Base-by-base conservation (phyloP, 2,888 invertebrate species). In the Seira musarum region DNA sequence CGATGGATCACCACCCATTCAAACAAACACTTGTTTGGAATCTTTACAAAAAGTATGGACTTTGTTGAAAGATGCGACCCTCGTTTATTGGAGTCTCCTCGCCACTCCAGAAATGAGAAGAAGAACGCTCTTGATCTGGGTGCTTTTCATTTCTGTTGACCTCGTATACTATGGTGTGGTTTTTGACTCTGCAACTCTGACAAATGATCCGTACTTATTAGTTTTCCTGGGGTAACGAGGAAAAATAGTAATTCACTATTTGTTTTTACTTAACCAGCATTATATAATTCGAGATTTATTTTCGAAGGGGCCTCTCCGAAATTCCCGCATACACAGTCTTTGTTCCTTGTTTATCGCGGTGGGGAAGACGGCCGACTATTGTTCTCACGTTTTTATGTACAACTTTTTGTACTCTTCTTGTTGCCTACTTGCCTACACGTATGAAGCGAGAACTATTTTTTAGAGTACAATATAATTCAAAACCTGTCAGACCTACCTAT, bases 91-190 rank as follows among this genome's bases (percentile, higher is more conserved):
- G 67, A 74, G 57, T 22, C 75, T 82, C 17, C 6, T 72, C 17
- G 17, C 40, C 21, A 72, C 72, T 40, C 72, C 64, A 19, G 72
- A 72, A 64, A 61, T 72, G 13, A 24, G 72, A 24, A 63, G 64
- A 46, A n/a, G 72, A n/a, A 72, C 72, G 3, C 46, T 72, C 13
- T 35, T 72, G 22, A 72, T 72, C 15, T 72, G 72, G 72, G n/a
- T 64, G n/a, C 64, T 74, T 13, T 74, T 74, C 35, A 57, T 74
- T 2, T 24, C 73, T 1, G 84, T 84, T 19, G 78, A 81, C 13
- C 49, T 84, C 6, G 82, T 84, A 22, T 84, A 84, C 67, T 84
- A 82, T 57, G 84, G 84, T 0, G 75, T 84, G n/a, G 78, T 81
- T 2, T 81, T 84, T 71, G 84, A 82, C 46, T 82, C 84, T 1